A percentile compares a stretch with the other conserved stretches of the same genome.
Evolutionary conservation across 2,113 vertebrate species (phyloP).

Genomic region (rat (Rattus norvegicus)): GRCr8 NC_086020.1:25421501-25422000

Average conservation of each 20-base stretch:
- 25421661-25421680: neutral
- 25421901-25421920: neutral
- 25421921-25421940: neutral
- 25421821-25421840: constrained; percentile 7
- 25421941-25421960: neutral
- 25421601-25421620: neutral
- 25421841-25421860: neutral
- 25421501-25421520: neutral
- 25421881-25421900: neutral
- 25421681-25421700: neutral
- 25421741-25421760: neutral
- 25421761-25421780: neutral
- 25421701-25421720: neutral
- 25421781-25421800: neutral
- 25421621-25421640: neutral
- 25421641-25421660: neutral
- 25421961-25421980: neutral
- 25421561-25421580: neutral
- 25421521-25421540: neutral
- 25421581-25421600: neutral
- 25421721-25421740: neutral
- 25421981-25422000: neutral
- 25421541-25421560: neutral
- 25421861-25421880: neutral
- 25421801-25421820: neutral